Percentiles rank a stretch among this genome's conserved stretches.
Conservation (phyloP, 2,113 vertebrate species). For the Ranitomeya imitator region DNA sequence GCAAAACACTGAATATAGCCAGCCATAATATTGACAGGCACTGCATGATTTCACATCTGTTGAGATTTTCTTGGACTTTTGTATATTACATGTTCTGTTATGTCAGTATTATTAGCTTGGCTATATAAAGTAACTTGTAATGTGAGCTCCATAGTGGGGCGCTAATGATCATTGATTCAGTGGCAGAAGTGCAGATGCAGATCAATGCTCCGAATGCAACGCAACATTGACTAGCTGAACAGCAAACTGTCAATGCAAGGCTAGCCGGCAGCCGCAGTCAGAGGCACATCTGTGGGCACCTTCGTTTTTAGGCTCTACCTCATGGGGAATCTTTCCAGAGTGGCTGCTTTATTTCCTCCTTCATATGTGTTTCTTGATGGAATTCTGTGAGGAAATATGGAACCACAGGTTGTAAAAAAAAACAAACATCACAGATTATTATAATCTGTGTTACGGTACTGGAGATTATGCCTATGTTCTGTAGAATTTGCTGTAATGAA, state of each 20-base stretch:
- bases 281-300: not conserved
- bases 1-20: not conserved
- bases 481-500: not conserved
- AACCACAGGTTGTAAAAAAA: slow-evolving; percentile 43
- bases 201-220: not conserved
- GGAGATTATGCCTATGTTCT: not conserved
- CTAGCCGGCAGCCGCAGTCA: not conserved
- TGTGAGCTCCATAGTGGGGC: not conserved
- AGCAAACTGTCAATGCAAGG: not conserved
- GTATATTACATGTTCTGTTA: not conserved
- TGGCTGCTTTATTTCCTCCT: slow-evolving; percentile 63
- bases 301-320: slow-evolving; percentile 62
- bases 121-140: not conserved
- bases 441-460: slow-evolving; percentile 2
- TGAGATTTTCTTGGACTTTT: not conserved
- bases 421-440: slow-evolving; percentile 12
- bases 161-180: not conserved
- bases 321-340: slow-evolving; percentile 65
- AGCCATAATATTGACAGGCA: not conserved
- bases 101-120: not conserved
- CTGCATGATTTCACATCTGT: not conserved
- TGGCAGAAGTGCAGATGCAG: not conserved
- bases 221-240: not conserved
- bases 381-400: slow-evolving; percentile 68
- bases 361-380: slow-evolving; percentile 63